Evolutionary conservation across 2,888 invertebrate species (phyloP), one percentile per base, ranked within the genome.

Genomic region (Ornithoptera priamus): DNA sequence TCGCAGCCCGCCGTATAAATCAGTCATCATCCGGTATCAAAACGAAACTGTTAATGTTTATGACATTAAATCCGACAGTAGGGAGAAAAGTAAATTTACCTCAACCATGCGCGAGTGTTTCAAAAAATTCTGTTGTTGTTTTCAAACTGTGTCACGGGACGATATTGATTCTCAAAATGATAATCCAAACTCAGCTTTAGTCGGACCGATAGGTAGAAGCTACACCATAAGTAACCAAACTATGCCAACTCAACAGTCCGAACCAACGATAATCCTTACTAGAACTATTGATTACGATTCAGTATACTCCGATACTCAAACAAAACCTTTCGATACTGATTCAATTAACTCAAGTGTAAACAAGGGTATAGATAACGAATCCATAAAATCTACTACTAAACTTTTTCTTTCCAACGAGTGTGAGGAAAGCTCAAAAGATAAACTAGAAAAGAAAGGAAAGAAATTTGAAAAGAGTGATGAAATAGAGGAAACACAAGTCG

Each of bases 41-140:
- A 86, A 84, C 75, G 78, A 86, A 72, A 80, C 83, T 62, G 86
- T 89, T 57, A 84, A 90, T 73, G 79, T 90, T 74, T 89, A 90
- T 74, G 80, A 77, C 56, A 76, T 76, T 36, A 81, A 81, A 72
- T 74, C 76, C 71, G 71, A 72, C 12, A 42, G 64, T 68, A 62
- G 68, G 68, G 72, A 71, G 68, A 72, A 65, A 74, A 77, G 77
- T 70, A 82, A 85, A 61, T 62, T 69, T 57, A 80, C 72, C 71
- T 80, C 77, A 70, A 76, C 78, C 39, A 79, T 84, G 61, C 75
- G 77, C 72, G 79, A 83, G 69, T 84, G 82, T 71, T 72, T 87
- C 22, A 75, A 79, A 67, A 75, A 75, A 60, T 78, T 74, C 71
- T 86, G 81, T 71, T 82, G 83, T 76, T 91, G 90, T 73, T 89